A percentile compares a stretch with the other conserved stretches of the same genome.
These are phyloP conservation scores for Vidua chalybeata DNA, from an alignment of 2,113 vertebrate species.

Conservation along the genomic window DNA sequence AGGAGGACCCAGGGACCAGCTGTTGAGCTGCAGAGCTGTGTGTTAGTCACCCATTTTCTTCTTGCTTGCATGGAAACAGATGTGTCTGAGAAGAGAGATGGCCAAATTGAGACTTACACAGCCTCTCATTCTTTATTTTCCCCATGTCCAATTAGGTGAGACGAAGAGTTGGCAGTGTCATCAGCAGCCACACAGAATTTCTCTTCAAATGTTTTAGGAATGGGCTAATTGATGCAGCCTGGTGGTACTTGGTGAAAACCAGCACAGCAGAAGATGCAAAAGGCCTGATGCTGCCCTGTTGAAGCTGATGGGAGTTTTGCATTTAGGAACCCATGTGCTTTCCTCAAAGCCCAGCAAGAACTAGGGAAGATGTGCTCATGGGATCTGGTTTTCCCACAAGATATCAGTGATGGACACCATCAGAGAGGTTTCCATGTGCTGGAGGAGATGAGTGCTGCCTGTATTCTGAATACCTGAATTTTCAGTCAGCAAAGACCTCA, in stretches of 20 bases:
- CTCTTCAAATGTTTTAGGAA: background rate
- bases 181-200: rapidly evolving
- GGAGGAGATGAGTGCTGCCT: background rate
- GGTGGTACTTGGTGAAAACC: background rate
- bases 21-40: background rate
- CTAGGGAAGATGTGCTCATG: background rate
- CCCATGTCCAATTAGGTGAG: background rate
- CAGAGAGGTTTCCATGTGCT: background rate
- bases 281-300: background rate
- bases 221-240: rapidly evolving
- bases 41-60: background rate
- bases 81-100: background rate
- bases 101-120: background rate
- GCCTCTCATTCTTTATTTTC: background rate
- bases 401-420: too few species aligned
- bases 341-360: background rate
- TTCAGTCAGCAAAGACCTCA: background rate
- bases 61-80: background rate
- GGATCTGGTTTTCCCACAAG: background rate
- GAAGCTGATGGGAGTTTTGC: background rate
- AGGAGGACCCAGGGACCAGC: background rate
- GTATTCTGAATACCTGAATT: background rate
- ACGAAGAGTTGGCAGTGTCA: background rate
- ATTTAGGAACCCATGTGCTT: rapidly evolving
- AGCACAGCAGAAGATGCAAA: background rate